Evolutionary conservation across 2,888 invertebrate species (phyloP), one percentile per base, ranked within the genome.

Genomic region (Drosophila conformis): DNA sequence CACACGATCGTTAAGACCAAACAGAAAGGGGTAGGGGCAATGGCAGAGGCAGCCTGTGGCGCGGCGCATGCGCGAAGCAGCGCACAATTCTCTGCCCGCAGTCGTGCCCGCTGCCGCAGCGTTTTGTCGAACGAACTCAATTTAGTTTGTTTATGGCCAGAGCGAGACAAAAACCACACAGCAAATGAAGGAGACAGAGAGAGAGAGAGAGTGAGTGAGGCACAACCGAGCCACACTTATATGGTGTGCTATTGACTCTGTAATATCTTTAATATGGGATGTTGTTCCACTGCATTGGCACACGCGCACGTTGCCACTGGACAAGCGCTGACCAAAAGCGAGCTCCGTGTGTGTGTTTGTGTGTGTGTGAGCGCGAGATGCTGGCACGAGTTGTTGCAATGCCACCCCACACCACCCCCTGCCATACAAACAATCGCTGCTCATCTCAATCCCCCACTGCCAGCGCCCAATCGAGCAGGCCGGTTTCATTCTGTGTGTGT

Each of bases 261-360:
- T 90, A 90, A 89, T 87, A 87, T 89, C 89, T 88, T 89, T 90
- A 88, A 88, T 90, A 90, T 87, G 90, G 89, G 89, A 89, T 90
- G 90, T 91, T 91, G 92, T 91, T 92, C 90, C 91, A 91, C 91
- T 85, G 90, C 92, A 91, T 92, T 92, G 92, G 92, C 91, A 91
- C 91, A 91, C 91, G 91, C 92, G 90, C 92, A 86, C 73, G 83
- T 78, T 91, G 92, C 91, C 92, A 91, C 92, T 91, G 92, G 88
- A 88, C 83, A 76, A 71, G 80, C 80, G 53, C 69, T 68, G 79
- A 57, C 86, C 80, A 68, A 65, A 73, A 72, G 70, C 53, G 78
- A 53, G 57, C 57, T 70, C 54, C 15, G 57, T 27, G 31, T 58
- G 13, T 64, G 53, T 59, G 53, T 18, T 46, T 63, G 69, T 54